Conservation (phyloP, 2,113 vertebrate species). For the Ginglymostoma cirratum region DNA sequence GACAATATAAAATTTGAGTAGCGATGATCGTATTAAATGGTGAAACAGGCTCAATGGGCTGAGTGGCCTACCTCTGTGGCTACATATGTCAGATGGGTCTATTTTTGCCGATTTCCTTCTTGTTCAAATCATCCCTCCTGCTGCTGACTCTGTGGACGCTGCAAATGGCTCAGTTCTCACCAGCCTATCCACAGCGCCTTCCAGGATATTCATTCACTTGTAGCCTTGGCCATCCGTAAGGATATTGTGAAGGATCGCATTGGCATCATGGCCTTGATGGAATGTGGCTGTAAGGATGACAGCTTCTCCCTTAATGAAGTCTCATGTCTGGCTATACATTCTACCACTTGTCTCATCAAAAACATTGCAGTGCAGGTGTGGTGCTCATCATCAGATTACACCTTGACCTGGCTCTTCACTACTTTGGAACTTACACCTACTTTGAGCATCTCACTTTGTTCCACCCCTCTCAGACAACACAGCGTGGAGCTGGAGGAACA, state of each 20-base stretch:
- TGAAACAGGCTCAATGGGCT: too few relatives aligned
- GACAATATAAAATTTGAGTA: too few relatives aligned
- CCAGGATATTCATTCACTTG: background rate
- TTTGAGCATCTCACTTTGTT: background rate
- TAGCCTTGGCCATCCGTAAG: background rate
- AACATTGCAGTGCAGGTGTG: background rate
- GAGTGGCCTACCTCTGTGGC: too few relatives aligned
- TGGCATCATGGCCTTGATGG: background rate
- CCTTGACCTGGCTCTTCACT: background rate
- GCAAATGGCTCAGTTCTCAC: background rate
- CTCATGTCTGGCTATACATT: background rate
- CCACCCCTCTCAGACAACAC: background rate
- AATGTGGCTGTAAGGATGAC: background rate
- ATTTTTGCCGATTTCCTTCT: background rate
- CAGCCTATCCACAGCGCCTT: background rate
- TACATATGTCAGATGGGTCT: background rate
- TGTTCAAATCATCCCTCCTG: background rate
- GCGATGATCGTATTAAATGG: too few relatives aligned
- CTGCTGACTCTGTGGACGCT: background rate
- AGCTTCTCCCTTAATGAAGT: background rate
- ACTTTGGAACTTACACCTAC: background rate
- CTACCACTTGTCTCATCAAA: background rate
- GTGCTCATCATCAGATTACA: background rate
- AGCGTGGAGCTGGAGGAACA: too few relatives aligned
- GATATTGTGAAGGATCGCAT: background rate